A percentile compares a stretch with the other conserved stretches of the same genome.
Conservation (phyloP, 2,113 vertebrate genomes). For the Datnioides undecimradiatus region DNA sequence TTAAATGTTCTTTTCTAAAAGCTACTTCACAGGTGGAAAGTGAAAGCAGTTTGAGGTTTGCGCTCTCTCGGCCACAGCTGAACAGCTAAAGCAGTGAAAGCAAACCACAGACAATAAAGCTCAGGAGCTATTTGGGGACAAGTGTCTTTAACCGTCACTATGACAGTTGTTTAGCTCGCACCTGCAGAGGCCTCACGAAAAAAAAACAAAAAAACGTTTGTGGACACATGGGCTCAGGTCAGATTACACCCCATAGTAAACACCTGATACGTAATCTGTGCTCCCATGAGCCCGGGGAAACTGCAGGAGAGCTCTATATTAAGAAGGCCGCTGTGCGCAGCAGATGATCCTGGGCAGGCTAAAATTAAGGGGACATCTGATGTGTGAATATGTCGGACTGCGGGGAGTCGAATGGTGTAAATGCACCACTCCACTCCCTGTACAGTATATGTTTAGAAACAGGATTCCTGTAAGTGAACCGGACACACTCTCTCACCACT, state of each 20-base stretch:
- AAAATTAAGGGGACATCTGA: conserved; percentile 53
- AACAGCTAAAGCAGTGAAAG: conserved; percentile 9
- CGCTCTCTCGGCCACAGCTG: neutral
- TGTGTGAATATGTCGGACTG: conserved; percentile 47
- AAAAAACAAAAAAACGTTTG: conserved; percentile 27
- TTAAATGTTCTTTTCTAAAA: too few species aligned
- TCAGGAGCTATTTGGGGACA: conserved; percentile 44
- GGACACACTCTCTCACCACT: neutral
- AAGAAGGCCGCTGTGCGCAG: conserved; percentile 32
- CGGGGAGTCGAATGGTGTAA: conserved; percentile 1
- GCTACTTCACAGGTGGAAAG: neutral
- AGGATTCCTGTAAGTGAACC: conserved; percentile 30
- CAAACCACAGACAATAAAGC: conserved; percentile 36
- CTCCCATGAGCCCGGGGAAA: conserved; percentile 32
- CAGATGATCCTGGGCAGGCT: conserved; percentile 25
- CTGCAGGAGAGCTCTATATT: conserved; percentile 56
- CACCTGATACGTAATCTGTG: conserved; percentile 55
- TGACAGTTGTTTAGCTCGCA: conserved; percentile 35
- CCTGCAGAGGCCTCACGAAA: neutral
- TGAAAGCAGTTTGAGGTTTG: neutral
- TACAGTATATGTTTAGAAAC: conserved; percentile 18
- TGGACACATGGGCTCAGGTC: conserved; percentile 30
- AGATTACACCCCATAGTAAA: conserved; percentile 67
- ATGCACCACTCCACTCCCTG: neutral
- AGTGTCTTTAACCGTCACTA: conserved; percentile 31